Evolutionary conservation across 2,113 vertebrate genomes (phyloP).

Genomic region (Dicerorhinus sumatrensis): DNA sequence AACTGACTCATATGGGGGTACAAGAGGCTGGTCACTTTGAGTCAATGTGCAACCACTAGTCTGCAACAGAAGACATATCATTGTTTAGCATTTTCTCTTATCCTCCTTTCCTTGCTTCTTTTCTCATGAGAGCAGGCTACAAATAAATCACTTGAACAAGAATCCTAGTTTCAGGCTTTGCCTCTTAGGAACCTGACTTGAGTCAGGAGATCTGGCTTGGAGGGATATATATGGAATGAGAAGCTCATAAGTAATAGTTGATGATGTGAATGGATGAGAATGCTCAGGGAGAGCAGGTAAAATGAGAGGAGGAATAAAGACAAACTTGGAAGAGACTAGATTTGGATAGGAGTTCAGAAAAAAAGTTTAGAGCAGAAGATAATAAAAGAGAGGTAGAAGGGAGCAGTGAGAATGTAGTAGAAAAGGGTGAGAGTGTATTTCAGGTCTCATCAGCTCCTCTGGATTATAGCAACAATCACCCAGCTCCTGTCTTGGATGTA

Average conservation of each 20-base stretch:
- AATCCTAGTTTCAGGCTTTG: not conserved
- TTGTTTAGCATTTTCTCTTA: not conserved
- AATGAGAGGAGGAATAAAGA: constrained; percentile 38
- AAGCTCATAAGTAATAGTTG: not conserved
- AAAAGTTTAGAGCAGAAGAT: not conserved
- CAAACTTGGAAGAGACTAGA: not conserved
- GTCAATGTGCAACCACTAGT: not conserved
- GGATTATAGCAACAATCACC: not conserved
- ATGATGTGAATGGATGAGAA: not conserved
- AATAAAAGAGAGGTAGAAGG: not conserved
- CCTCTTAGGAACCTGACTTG: not conserved
- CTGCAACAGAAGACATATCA: not conserved
- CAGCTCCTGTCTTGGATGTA: not conserved
- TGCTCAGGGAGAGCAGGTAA: not conserved
- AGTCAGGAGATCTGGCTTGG: not conserved
- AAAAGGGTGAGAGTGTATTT: not conserved
- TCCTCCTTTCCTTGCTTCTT: not conserved
- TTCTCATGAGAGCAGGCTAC: not conserved
- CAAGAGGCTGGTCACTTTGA: not conserved
- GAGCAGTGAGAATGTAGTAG: not conserved
- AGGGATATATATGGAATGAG: not conserved
- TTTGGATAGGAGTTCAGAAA: not conserved
- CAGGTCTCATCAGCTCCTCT: not conserved
- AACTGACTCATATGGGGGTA: not conserved
- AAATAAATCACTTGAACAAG: not conserved